phyloP scores from a whole-genome alignment of 2,888 invertebrate species.

The Elysia crispata region DNA sequence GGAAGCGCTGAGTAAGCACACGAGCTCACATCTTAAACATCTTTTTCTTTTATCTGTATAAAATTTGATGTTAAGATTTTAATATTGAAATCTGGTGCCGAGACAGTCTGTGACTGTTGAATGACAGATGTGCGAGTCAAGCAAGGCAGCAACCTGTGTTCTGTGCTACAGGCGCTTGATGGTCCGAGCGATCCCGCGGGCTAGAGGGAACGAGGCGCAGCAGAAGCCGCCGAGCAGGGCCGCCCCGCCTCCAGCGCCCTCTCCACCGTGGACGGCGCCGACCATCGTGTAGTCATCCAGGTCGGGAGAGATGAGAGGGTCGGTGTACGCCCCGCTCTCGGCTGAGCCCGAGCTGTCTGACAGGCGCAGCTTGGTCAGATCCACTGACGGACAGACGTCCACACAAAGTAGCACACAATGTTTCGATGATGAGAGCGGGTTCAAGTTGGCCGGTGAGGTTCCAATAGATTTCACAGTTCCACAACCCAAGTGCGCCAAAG shows the following conservation, averaged over 20 bases:
- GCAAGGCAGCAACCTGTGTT: not conserved
- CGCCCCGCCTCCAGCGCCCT: conserved; percentile 56
- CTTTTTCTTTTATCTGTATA: too few relatives aligned
- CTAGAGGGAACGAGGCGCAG: conserved; percentile 73
- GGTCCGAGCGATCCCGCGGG: conserved; percentile 70
- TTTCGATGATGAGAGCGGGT: too few relatives aligned
- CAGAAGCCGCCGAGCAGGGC: conserved; percentile 72
- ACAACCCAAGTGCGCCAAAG: too few relatives aligned
- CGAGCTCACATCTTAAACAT: too few relatives aligned
- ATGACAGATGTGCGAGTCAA: not conserved
- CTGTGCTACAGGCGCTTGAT: not conserved
- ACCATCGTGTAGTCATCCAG: conserved; percentile 67
- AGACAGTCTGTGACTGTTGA: too few relatives aligned
- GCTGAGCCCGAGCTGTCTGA: conserved; percentile 61
- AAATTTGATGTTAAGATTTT: too few relatives aligned
- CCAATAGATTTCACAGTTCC: too few relatives aligned
- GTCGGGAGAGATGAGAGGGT: conserved; percentile 70
- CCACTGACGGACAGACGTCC: conserved; percentile 74
- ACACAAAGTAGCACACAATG: too few relatives aligned
- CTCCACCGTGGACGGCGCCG: conserved; percentile 50
- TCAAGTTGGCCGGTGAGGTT: too few relatives aligned
- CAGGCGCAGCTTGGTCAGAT: conserved; percentile 73
- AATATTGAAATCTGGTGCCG: too few relatives aligned
- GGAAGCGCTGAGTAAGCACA: too few relatives aligned
- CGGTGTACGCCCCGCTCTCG: conserved; percentile 61